A percentile compares a stretch with the other conserved stretches of the same genome.
Evolutionary conservation across 35 echinoderm and acorn worm genomes (phyloP).

Genomic region (Strongylocentrotus purpuratus): DNA sequence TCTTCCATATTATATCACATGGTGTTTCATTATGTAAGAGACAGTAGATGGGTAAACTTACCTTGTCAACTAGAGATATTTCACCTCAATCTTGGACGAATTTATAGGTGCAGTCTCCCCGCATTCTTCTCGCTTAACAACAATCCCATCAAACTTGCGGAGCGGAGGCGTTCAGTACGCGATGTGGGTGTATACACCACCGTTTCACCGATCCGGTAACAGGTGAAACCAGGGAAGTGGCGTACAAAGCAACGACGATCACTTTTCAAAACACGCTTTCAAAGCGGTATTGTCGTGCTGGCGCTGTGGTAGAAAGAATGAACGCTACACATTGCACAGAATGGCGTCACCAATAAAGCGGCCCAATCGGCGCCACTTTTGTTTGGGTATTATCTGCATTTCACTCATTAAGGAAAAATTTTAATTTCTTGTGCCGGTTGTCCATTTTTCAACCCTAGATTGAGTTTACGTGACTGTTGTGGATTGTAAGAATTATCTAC

Average conservation of each 20-base stretch:
- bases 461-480: no score
- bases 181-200: not conserved
- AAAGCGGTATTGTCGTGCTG: not conserved
- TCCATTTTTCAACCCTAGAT: no score
- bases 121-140: no score
- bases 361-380: not conserved
- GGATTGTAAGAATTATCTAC: no score
- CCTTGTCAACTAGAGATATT: not conserved
- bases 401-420: no score
- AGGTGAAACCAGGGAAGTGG: not conserved
- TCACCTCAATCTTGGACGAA: not conserved
- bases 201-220: not conserved
- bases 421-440: no score
- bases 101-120: no score
- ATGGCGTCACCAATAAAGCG: not conserved
- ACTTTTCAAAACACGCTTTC: conserved; percentile 34
- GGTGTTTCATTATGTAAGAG: not conserved
- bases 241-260: not conserved
- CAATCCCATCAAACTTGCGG: no score
- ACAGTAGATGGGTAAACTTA: not conserved
- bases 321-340: not conserved
- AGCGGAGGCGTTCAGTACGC: no score
- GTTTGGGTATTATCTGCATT: no score
- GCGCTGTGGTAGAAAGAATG: conserved; percentile 2
- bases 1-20: no score